Base-by-base conservation (phyloP, 1,140 invertebrate genomes). In the Littorina saxatilis region DNA sequence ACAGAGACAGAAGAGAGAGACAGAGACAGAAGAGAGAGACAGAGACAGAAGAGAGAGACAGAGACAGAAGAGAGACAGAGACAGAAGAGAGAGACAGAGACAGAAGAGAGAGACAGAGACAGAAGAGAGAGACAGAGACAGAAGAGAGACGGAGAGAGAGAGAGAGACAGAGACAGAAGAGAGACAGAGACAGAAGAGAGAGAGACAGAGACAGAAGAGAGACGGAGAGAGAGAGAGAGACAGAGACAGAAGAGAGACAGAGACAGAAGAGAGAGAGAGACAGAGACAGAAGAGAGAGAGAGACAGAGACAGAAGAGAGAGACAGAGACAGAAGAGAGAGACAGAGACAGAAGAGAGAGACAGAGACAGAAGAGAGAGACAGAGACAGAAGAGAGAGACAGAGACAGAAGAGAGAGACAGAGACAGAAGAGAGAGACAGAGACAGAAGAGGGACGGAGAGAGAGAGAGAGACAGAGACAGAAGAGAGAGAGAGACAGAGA, bases 171-270 rank as follows among this genome's bases (percentile, higher is more conserved):
- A n/a, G n/a, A n/a, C n/a, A n/a, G n/a, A n/a, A 40, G 4, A 40
- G 66, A 37, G 32, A 70, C 27, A 35, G 11, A 70, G 4, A 35
- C 17, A 7, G 4, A 35, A 58, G 23, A 58, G 9, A 58, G 55
- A 58, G 55, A 58, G 55, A 58, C 9, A 58, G 55, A 58, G 55
- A 58, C 9, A 58, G n/a, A n/a, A n/a, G 55, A 58, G 55, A 58
- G 55, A 58, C 9, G n/a, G 55, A 58, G 55, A 58, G 55, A 58
- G 55, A 58, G 55, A 58, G 55, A 58, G 55, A 58, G 55, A 58
- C 9, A 58, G 55, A 58, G 55, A 50, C 9, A 50, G 47, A 50
- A 20, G 20, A 20, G 20, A 50, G 47, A 50, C 47, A 9, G 47
- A 20, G 9, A 50, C 9, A 50, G 47, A 50, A 20, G 47, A 20